Base-by-base conservation (phyloP, 2,113 vertebrate genomes). In the Corapipo altera region DNA sequence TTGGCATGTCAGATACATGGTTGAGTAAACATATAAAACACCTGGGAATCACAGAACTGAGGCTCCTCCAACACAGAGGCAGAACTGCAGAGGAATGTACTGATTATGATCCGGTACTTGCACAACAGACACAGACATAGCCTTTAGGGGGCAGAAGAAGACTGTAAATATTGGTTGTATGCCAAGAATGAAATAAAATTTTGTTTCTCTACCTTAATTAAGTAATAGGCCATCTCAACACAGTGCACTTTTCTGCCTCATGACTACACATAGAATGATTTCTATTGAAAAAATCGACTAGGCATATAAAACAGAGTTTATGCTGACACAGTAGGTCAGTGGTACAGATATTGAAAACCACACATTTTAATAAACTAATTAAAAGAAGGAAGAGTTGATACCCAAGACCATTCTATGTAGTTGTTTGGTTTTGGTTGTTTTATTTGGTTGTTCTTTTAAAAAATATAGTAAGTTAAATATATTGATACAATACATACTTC, bases 131-230 rank as follows among this genome's bases (percentile, higher is more conserved):
- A 97, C 87, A 84, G 61, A 97, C 98, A 97, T 85, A 97, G 98
- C 99, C 99, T 99, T 99, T 99, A 99, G 99, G 99, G 99, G 99
- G 99, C 99, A 99, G 99, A 97, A 99, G 97, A 99, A 99, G 98
- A 98, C 98, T 98, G 98, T 98, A 98, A 99, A 99, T 99, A 98
- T 39, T 97, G 82, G 86, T 79, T 73, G 75, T 66, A 61, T 12
- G 37, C 54, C 74, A 93, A 80, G 77, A 67, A 82, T 7, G 33
- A 70, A 89, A 69, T 23, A 70, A 49, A 67, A 70, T 89, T 74
- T 75, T 79, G 24, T 74, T 54, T 72, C 85, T 86, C 76, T 76
- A 61, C 37, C 66, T 69, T 70, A 84, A 72, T 72, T 95, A 49
- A 92, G 66, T 57, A 95, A 90, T 28, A 96, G 94, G 26, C 59